Conservation (phyloP, 2,888 invertebrate species). For the Lithophane semibrunnea region DNA sequence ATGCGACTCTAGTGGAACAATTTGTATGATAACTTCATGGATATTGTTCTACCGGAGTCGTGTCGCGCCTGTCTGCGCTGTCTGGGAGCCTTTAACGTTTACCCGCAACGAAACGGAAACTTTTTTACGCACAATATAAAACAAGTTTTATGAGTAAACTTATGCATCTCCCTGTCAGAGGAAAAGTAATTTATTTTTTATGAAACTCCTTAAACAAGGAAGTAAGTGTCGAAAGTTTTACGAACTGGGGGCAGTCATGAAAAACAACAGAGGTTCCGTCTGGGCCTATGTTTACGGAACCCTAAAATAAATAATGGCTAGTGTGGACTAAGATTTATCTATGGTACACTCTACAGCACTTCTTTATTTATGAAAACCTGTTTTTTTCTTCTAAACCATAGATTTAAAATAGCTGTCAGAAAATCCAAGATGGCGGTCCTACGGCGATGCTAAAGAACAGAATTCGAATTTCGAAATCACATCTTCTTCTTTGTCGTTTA, state of each 20-base stretch:
- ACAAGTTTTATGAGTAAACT: slow-evolving; percentile 51
- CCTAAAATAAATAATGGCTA: not conserved
- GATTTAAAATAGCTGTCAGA: not conserved
- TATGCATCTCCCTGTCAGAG: slow-evolving; percentile 20
- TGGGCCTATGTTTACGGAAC: not conserved
- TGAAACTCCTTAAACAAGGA: not conserved
- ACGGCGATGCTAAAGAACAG: not conserved
- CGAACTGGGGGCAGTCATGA: not conserved
- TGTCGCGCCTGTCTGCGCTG: too few species aligned
- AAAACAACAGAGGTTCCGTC: not conserved
- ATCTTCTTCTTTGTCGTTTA: slow-evolving; percentile 18
- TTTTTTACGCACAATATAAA: slow-evolving; percentile 14
- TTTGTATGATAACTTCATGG: too few species aligned
- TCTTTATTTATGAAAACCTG: not conserved
- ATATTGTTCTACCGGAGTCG: too few species aligned
- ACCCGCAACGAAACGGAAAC: not conserved
- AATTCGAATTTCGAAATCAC: slow-evolving; percentile 20
- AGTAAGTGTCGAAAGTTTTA: slow-evolving; percentile 20
- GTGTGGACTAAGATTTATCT: not conserved
- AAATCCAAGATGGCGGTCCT: slow-evolving; percentile 7
- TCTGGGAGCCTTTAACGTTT: not conserved
- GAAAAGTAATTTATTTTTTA: slow-evolving; percentile 34
- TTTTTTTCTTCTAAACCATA: not conserved
- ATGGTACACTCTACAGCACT: not conserved
- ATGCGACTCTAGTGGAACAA: too few species aligned